phyloP scores from a whole-genome alignment of 2,113 vertebrate species.

The Epinephelus cyanopodus region DNA sequence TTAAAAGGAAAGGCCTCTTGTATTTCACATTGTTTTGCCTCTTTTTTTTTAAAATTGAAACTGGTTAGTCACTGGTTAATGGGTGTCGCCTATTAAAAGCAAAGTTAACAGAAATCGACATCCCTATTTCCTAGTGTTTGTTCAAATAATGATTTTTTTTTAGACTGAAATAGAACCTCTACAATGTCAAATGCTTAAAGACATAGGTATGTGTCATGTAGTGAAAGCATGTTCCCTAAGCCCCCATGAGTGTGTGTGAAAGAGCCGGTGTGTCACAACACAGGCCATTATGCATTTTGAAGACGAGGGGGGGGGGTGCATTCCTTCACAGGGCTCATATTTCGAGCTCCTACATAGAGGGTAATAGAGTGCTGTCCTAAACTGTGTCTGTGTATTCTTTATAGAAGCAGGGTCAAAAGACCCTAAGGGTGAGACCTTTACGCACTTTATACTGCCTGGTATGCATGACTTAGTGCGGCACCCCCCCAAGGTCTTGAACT shows the following conservation, averaged over 20 bases:
- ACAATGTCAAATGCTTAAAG: slow-evolving; percentile 24
- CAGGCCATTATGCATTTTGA: slow-evolving; percentile 63
- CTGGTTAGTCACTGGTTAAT: too few relatives aligned
- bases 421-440: slow-evolving; percentile 49
- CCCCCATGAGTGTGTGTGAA: slow-evolving; percentile 49
- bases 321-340: slow-evolving; percentile 71
- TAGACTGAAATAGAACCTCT: not conserved
- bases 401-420: slow-evolving; percentile 62
- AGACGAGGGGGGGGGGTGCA: slow-evolving; percentile 56
- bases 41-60: too few relatives aligned
- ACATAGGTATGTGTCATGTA: slow-evolving; percentile 29
- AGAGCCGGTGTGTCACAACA: slow-evolving; percentile 62
- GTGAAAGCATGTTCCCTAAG: slow-evolving; percentile 61
- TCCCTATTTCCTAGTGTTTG: not conserved
- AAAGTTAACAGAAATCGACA: too few relatives aligned
- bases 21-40: too few relatives aligned
- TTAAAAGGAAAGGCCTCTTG: too few relatives aligned
- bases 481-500: slow-evolving; percentile 42
- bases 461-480: slow-evolving; percentile 49
- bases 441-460: slow-evolving; percentile 38
- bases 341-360: slow-evolving; percentile 56
- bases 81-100: too few relatives aligned
- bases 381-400: slow-evolving; percentile 59
- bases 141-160: not conserved
- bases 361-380: slow-evolving; percentile 42